These are phyloP conservation scores for Maniola hyperantus DNA, from an alignment of 2,888 invertebrate genomes.

Conservation along the genomic window DNA sequence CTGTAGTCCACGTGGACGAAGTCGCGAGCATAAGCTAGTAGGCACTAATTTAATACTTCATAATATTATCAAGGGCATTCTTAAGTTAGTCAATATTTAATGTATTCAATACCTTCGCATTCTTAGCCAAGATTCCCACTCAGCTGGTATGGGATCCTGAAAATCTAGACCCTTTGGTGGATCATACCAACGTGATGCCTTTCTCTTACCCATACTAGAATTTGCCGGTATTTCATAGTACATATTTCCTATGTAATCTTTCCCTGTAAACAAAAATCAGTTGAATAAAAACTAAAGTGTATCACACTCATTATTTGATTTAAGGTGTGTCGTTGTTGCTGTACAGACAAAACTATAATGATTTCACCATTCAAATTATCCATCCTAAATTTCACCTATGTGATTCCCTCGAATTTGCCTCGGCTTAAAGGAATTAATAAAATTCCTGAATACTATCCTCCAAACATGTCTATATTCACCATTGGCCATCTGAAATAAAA, in stretches of 20 bases:
- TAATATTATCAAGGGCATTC: no score
- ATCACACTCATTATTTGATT: neutral
- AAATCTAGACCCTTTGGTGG: conserved; percentile 85
- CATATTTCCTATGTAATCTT: conserved; percentile 91
- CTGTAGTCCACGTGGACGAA: no score
- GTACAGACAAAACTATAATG: neutral
- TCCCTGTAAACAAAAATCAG: conserved; percentile 72
- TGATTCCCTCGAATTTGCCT: conserved; percentile 61
- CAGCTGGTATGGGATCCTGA: conserved; percentile 89
- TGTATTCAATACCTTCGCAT: conserved; percentile 77
- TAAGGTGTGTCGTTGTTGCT: neutral
- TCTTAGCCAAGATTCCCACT: conserved; percentile 95
- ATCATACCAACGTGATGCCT: conserved; percentile 87
- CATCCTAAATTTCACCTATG: conserved; percentile 53
- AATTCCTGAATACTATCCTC: conserved; percentile 81
- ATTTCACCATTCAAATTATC: neutral
- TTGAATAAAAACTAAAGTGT: neutral
- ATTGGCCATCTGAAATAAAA: conserved; percentile 61
- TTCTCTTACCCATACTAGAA: conserved; percentile 85
- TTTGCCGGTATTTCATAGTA: conserved; percentile 90
- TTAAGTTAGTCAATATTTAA: neutral
- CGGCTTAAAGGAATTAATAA: conserved; percentile 84
- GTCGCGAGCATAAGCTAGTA: no score
- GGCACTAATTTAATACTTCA: no score
- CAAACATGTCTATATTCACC: conserved; percentile 62